Base-by-base conservation (phyloP, 2,888 invertebrate genomes). In the Pyrgus malvae region DNA sequence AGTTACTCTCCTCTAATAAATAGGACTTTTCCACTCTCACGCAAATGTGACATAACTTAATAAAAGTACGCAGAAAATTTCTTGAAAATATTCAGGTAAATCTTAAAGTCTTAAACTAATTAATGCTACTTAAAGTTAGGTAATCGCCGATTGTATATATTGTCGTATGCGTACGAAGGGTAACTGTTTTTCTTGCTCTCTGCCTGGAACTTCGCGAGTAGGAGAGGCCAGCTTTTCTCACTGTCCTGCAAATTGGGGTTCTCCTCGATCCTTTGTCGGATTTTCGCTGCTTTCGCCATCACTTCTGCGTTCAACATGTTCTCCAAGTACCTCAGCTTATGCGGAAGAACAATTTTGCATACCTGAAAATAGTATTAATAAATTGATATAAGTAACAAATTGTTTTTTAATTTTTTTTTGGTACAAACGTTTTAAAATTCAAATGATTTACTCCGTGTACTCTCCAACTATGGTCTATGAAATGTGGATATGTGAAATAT, bases 291-390 rank as follows among this genome's bases (percentile, higher is more conserved):
- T 53, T 87, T 89, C 71, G 86, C 86, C 1, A 86, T 66, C 0
- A 87, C 84, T 54, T 89, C 89, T 0, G 85, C 78, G 55, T 87
- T 88, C 41, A 89, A 58, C 89, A 89, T 88, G 54, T 88, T 89
- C 58, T 89, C 88, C 50, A 89, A 68, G 61, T 89, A 89, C 27
- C 89, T 70, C 12, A 89, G 67, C 62, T 89, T 89, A 64, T 83
- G 80, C 0, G 89, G 89, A 40, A 89, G 68, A 31, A 89, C 73
- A 62, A 89, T 89, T 70, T 89, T 89, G 61, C 76, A 68, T n/a
- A 75, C 48, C 89, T 89, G 78, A 49, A 75, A 75, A 48, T 21
- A 46, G 1, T 25, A 25, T 25, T 8, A 2, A 0, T 25, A 25
- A 25, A 3, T 25, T 25, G 25, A 9, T 25, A 25, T 25, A 25